Base-by-base conservation (phyloP, 2,888 invertebrate species). In the Myopa tessellatipennis region DNA sequence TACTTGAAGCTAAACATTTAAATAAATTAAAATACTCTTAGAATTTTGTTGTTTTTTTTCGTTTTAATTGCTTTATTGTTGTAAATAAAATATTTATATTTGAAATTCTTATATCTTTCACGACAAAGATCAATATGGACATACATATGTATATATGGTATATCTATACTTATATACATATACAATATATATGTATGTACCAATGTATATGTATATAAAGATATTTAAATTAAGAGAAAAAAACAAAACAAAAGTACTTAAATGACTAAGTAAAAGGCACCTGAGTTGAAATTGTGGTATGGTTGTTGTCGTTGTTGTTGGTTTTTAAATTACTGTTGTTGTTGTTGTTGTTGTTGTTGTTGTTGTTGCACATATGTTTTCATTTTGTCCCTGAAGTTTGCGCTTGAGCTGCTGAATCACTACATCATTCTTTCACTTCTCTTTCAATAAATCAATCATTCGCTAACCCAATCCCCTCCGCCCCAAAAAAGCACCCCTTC, bases 231-330 rank as follows among this genome's bases (percentile, higher is more conserved):
- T 45, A n/a, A 14, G 55, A 55, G 55, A 55, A 55, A 55, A 55
- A 55, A n/a, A 55, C 5, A 55, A 55, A 67, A 36, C n/a, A 73
- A 61, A 72, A 36, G 60, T n/a, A 45, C 73, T 86, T 87, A 87
- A 84, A 81, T 85, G 86, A 86, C 87, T 87, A 87, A 81, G 80
- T 85, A 85, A 82, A 86, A 87, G 87, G 87, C 87, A 87, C 87
- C 87, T 87, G 87, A 87, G 87, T 87, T 87, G 83, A 79, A 77
- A 77, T 83, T 80, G 82, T 84, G 82, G 84, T 85, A 83, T 85
- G 84, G 84, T 84, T 76, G 68, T 77, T 67, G 52, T 71, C 74
- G 45, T 68, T 71, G 40, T 63, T 73, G 67, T 77, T 75, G 55
- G 63, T 52, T 52, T 73, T 63, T 16, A 60, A 55, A 14, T 79